A percentile compares a stretch with the other conserved stretches of the same genome.
phyloP scores from a whole-genome alignment of 2,113 vertebrate genomes.

The Mystacornis crossleyi region DNA sequence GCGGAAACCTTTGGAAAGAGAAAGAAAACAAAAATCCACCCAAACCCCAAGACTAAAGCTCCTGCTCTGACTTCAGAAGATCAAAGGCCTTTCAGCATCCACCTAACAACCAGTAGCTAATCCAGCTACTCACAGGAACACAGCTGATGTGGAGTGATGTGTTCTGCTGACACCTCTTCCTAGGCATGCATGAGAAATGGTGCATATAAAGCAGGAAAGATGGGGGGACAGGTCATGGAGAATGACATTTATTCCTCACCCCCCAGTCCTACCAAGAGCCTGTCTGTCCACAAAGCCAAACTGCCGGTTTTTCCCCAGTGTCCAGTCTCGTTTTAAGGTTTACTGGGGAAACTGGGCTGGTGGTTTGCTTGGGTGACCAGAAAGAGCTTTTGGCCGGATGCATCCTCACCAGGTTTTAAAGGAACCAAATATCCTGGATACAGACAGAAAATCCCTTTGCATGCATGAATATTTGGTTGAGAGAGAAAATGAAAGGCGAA shows the following conservation, averaged over 20 bases:
- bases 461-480: neutral
- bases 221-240: neutral
- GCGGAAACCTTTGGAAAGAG: neutral
- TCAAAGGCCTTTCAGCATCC: constrained; percentile 32
- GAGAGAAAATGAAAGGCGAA: neutral
- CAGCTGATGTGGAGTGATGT: constrained; percentile 22
- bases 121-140: neutral
- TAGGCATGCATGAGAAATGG: constrained; percentile 39
- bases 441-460: neutral
- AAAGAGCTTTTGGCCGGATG: neutral
- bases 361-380: neutral
- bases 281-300: neutral
- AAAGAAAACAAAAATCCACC: neutral
- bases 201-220: neutral
- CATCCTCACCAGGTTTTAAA: neutral
- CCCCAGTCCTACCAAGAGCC: neutral
- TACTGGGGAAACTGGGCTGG: neutral
- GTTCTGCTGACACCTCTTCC: constrained; percentile 28
- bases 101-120: neutral
- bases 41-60: neutral
- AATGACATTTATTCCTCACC: neutral
- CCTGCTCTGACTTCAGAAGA: neutral
- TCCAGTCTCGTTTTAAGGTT: fast-evolving
- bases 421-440: neutral
- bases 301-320: neutral